These are phyloP conservation scores for Lophotriccus pileatus DNA, from an alignment of 2,797 vertebrate genomes.

Conservation along the genomic window DNA sequence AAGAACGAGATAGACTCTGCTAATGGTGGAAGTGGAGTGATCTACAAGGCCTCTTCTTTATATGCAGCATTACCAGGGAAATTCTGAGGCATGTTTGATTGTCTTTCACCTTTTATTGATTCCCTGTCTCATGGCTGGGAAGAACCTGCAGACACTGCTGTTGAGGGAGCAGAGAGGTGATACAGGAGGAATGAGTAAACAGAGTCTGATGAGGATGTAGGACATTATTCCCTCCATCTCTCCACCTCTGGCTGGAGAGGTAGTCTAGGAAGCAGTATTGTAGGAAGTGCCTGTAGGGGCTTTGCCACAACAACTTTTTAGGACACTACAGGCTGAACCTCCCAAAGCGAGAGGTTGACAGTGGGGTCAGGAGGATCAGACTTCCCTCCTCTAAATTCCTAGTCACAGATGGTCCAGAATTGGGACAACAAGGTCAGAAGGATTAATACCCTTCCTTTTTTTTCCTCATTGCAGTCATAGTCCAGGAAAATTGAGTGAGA, in stretches of 20 bases:
- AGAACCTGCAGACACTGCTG: not conserved
- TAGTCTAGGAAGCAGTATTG: not conserved
- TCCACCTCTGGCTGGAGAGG: not conserved
- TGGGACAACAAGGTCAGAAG: slow-evolving; percentile 55
- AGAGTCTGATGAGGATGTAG: not conserved
- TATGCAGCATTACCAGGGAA: not conserved
- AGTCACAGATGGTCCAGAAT: slow-evolving; percentile 26
- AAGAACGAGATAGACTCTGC: not conserved
- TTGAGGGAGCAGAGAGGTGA: not conserved
- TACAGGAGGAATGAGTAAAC: not conserved
- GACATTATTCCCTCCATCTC: not conserved
- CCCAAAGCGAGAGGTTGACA: not conserved
- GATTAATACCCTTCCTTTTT: slow-evolving; percentile 31
- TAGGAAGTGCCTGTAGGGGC: not conserved
- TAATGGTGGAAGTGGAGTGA: not conserved
- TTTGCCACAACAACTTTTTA: not conserved
- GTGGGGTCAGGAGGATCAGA: not conserved
- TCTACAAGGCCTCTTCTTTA: not conserved
- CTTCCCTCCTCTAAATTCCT: not conserved
- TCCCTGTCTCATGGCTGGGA: not conserved
- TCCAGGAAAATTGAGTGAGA: slow-evolving; percentile 37
- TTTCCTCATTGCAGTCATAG: not conserved
- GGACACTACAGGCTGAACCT: not conserved
- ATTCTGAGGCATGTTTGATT: not conserved
- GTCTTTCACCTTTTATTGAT: slow-evolving; percentile 4